Base-by-base conservation (phyloP, 30 jellyfish, hydroid and myxozoan species). In the Cassiopea xamachana region DNA sequence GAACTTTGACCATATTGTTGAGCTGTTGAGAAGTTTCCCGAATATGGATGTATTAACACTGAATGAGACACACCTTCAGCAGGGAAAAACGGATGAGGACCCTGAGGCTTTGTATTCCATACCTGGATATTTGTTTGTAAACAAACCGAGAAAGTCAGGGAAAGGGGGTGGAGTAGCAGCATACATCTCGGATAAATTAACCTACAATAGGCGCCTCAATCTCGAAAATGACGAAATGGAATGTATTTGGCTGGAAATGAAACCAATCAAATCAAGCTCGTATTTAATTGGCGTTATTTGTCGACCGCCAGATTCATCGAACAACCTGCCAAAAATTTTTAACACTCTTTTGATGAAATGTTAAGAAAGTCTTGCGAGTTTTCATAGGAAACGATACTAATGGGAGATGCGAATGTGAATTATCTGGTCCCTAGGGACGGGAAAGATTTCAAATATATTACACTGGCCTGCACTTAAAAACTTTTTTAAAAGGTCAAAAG, bases 341-440 rank as follows among this genome's bases (percentile, higher is more conserved):
- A 70, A 50, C 47, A 64, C 16, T 27, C 77, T 62, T 87, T 87
- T 87, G 67, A 77, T 60, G 77, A 49, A 64, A 78, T 76, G 69
- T 62, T 58, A 44, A 73, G 43, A 7, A 48, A 77, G 73, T 77
- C 86, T 7, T 77, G 86, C 86, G 86, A 77, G 75, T 77, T 73
- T 73, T 73, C 60, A 73, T 77, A 44, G 73, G 86, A 91, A 91
- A 73, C 86, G 14, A 75, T 91, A 46, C 83, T 91, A 72, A 16
- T 91, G 91, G 97, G 97, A 70, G 96, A 91, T 87, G 89, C 84
- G 39, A 91, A 91, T 79, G 91, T 85, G 51, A 91, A 91, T 73
- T 91, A 83, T 81, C 87, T 91, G 73, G 87, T n/a, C 60, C 6
- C 69, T 48, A 80, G 80, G 60, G 97, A 83, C 48, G 84, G 82